Base-by-base conservation (phyloP, 2,888 invertebrate genomes). In the Trichogramma dendrolimi region DNA sequence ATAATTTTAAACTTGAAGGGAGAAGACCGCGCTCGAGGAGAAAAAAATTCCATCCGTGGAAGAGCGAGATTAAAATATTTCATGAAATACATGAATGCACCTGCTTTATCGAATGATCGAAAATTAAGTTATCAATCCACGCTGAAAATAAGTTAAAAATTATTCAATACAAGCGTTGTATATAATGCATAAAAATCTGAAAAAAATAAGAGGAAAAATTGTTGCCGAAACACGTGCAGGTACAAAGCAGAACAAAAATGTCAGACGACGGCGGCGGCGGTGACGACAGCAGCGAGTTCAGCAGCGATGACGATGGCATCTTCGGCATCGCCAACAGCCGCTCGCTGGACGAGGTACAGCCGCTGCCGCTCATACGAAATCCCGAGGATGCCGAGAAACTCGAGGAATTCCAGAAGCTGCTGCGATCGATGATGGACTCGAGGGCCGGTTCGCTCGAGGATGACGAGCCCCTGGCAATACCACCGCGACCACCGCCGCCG, bases 331-430 rank as follows among this genome's bases (percentile, higher is more conserved):
- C 44, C 27, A 27, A 27, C 27, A 27, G 27, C 27, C 27, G 27
- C 27, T 27, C 40, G 47, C 48, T 57, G 61, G 65, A 59, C n/a
- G 58, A 54, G 14, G 53, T 39, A 41, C 42, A 44, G 38, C 51
- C 49, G 38, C 47, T 42, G 41, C 42, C 56, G 44, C 44, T 60
- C 39, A 7, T 53, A 53, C 70, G 58, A 51, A 69, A 70, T 68
- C 71, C 67, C 56, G 67, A 64, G 27, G 68, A 70, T 55, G 69
- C 67, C 56, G 76, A 76, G 68, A 77, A 75, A 64, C 71, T 74
- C 58, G 75, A 76, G 61, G 77, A 78, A 70, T 77, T 77, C 61
- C 75, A 76, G 62, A 75, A 74, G 66, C 70, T 77, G 48, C 66
- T 78, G 14, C 71, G 72, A 70, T 73, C 77, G 65, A 77, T 77